Evolutionary conservation across 1,140 invertebrate species (phyloP).

Genomic region (Battus philenor): DNA sequence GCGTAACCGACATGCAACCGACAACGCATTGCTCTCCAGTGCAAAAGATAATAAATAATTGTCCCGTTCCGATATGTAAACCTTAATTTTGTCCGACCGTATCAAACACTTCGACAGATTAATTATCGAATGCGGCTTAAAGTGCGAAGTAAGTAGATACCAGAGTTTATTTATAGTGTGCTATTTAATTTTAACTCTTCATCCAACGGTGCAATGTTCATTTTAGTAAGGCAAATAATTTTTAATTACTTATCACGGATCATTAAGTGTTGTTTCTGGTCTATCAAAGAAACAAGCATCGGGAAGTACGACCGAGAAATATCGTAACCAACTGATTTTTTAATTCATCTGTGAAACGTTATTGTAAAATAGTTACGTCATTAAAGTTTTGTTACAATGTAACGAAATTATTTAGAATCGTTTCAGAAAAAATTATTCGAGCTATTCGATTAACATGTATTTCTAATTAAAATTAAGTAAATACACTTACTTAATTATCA

Average conservation of each 20-base stretch:
- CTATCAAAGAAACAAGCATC: constrained; percentile 5
- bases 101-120: constrained; percentile 15
- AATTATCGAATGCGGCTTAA: constrained; percentile 15
- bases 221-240: not conserved
- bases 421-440: no score
- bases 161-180: constrained; percentile 3
- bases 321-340: no score
- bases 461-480: no score
- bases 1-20: constrained; percentile 18
- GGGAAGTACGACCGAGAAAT: no score
- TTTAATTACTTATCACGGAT: constrained; percentile 12
- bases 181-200: constrained; percentile 1
- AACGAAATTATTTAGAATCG: no score
- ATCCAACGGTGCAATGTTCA: not conserved
- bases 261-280: constrained; percentile 9
- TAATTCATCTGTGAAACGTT: no score
- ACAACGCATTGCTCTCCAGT: not conserved
- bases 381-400: no score
- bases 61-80: constrained; percentile 13
- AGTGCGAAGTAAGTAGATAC: constrained; percentile 12
- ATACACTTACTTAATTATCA: no score
- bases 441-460: no score
- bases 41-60: constrained; percentile 15
- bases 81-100: constrained; percentile 13
- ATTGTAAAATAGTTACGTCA: no score